A percentile compares a stretch with the other conserved stretches of the same genome.
phyloP scores from a whole-genome alignment of 2,113 vertebrate genomes.

The Tetrao urogallus region DNA sequence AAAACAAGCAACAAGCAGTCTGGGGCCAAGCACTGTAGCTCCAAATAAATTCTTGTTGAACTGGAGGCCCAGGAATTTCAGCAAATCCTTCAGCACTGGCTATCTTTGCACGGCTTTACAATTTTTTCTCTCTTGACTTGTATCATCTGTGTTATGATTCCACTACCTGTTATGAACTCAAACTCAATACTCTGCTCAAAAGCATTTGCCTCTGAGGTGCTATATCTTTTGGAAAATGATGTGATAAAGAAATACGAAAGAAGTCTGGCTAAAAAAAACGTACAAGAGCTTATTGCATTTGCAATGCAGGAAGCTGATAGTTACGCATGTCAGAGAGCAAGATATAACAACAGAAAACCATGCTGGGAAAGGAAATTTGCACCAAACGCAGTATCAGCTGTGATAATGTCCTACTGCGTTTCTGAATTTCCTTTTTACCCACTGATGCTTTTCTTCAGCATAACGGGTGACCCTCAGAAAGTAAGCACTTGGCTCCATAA shows the following conservation, averaged over 20 bases:
- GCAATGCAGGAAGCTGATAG: neutral
- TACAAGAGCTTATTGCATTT: neutral
- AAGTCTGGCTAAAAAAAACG: neutral
- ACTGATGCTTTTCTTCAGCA: neutral
- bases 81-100: rapidly evolving
- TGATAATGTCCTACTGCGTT: neutral
- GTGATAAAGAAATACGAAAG: neutral
- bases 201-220: neutral
- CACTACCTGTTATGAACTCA: neutral
- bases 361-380: neutral
- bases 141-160: neutral
- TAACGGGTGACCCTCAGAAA: neutral
- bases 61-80: neutral
- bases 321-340: neutral
- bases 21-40: neutral
- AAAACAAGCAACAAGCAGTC: neutral
- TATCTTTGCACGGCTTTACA: neutral
- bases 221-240: neutral
- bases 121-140: neutral
- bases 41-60: neutral
- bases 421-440: neutral
- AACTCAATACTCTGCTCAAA: neutral
- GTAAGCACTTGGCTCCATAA: neutral
- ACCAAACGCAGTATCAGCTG: neutral
- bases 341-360: neutral